Percentiles rank a stretch among this genome's conserved stretches.
phyloP scores from a whole-genome alignment of 2,888 invertebrate species.

The Lithophane leautieri region DNA sequence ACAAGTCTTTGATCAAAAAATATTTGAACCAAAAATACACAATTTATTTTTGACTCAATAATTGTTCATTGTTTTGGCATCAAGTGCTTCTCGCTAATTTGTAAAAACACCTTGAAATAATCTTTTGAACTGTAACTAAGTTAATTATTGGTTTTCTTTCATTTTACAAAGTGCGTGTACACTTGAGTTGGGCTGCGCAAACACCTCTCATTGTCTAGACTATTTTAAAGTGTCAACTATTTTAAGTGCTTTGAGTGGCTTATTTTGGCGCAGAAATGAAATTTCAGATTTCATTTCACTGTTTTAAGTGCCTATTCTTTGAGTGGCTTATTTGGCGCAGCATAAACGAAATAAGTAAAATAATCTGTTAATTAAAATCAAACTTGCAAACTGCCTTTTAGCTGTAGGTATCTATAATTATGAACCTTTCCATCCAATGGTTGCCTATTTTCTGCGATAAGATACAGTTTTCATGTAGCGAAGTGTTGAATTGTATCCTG shows the following conservation, averaged over 20 bases:
- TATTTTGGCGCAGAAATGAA: neutral
- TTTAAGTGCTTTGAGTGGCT: neutral
- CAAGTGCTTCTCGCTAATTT: neutral
- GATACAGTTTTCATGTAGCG: neutral
- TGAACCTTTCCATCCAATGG: too few relatives aligned
- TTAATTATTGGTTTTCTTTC: neutral
- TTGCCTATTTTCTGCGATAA: neutral
- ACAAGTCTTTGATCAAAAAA: neutral
- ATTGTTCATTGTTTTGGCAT: neutral
- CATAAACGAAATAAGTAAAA: neutral
- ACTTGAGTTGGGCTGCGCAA: neutral
- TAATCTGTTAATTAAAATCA: neutral
- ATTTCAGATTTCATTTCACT: too few relatives aligned
- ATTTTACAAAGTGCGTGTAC: neutral
- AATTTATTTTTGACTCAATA: neutral
- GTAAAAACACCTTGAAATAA: slow-evolving; percentile 11
- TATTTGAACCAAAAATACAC: neutral
- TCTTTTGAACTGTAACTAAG: slow-evolving; percentile 7
- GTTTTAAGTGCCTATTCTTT: too few relatives aligned
- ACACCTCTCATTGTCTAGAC: slow-evolving; percentile 9
- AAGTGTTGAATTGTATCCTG: neutral
- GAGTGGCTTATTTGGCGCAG: too few relatives aligned
- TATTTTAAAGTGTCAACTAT: neutral
- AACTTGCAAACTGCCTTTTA: neutral
- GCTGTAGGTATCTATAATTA: neutral